phyloP scores from a whole-genome alignment of 2,888 invertebrate genomes.

The Phalera bucephala region DNA sequence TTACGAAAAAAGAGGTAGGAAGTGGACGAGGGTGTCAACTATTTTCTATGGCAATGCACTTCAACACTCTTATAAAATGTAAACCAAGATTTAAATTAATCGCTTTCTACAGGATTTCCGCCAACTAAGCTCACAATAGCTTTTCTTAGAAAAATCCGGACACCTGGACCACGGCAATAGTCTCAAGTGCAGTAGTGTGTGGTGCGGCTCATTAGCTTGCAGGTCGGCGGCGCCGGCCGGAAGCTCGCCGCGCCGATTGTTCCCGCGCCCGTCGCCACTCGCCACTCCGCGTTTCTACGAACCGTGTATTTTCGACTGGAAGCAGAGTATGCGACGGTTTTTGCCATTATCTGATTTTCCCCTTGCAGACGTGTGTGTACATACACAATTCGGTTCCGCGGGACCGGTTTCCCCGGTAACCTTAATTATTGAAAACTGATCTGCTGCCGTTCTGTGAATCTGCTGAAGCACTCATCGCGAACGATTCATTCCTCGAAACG shows the following conservation, averaged over 20 bases:
- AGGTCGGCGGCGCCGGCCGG: constrained; percentile 2
- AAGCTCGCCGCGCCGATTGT: constrained; percentile 18
- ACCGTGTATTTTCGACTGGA: not conserved
- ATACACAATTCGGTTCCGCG: not conserved
- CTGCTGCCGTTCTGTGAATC: not conserved
- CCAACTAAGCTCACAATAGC: not conserved
- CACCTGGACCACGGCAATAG: not conserved
- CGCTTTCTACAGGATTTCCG: not conserved
- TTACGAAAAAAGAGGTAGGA: too few species aligned
- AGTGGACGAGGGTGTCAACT: too few species aligned
- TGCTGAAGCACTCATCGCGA: not conserved
- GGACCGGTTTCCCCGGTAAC: not conserved
- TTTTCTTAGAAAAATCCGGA: not conserved
- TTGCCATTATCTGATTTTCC: not conserved
- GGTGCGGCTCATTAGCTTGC: constrained; percentile 14
- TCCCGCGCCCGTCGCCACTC: constrained; percentile 1
- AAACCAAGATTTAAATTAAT: not conserved
- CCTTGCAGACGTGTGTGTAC: not conserved
- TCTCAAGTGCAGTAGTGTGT: not conserved
- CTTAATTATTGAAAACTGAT: constrained; percentile 1
- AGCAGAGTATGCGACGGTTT: not conserved
- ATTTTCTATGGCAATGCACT: too few species aligned
- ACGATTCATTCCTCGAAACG: not conserved
- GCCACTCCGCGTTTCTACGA: not conserved
- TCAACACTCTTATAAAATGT: too few species aligned